Percentiles rank a stretch among this genome's conserved stretches.
Evolutionary conservation across 2,888 invertebrate species (phyloP).

Genomic region (Tinea pellionella): DNA sequence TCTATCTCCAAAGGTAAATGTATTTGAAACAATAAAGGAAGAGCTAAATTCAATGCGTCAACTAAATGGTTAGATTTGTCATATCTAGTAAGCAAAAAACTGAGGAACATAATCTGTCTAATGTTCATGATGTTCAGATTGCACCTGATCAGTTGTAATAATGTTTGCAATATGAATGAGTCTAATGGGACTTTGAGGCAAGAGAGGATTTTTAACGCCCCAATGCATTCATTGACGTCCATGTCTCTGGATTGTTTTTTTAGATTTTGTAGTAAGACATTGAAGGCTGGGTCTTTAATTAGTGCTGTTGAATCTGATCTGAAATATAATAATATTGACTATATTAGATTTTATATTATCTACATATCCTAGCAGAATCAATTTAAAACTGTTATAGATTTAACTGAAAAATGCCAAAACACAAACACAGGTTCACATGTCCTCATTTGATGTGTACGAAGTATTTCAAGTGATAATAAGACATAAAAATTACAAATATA

Average conservation of each 20-base stretch:
- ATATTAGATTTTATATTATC: no score
- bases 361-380: no score
- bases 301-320: constrained; percentile 27
- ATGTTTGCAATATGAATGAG: constrained; percentile 69
- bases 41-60: constrained; percentile 72
- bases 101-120: constrained; percentile 72
- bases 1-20: constrained; percentile 71
- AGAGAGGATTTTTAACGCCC: constrained; percentile 69
- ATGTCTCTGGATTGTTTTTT: constrained; percentile 64
- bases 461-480: no score
- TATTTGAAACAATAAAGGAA: constrained; percentile 76
- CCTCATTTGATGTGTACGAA: no score
- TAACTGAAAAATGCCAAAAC: no score
- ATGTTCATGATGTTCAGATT: constrained; percentile 71
- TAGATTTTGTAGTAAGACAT: constrained; percentile 67
- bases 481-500: no score
- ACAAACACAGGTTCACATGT: no score
- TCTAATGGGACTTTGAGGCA: constrained; percentile 69
- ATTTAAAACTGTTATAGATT: no score
- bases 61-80: constrained; percentile 65
- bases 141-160: constrained; percentile 72
- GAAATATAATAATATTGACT: constrained; percentile 16
- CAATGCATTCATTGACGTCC: constrained; percentile 65
- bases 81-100: constrained; percentile 67
- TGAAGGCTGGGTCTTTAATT: constrained; percentile 66